phyloP scores from a whole-genome alignment of 2,113 vertebrate species.

The Furnarius figulus region DNA sequence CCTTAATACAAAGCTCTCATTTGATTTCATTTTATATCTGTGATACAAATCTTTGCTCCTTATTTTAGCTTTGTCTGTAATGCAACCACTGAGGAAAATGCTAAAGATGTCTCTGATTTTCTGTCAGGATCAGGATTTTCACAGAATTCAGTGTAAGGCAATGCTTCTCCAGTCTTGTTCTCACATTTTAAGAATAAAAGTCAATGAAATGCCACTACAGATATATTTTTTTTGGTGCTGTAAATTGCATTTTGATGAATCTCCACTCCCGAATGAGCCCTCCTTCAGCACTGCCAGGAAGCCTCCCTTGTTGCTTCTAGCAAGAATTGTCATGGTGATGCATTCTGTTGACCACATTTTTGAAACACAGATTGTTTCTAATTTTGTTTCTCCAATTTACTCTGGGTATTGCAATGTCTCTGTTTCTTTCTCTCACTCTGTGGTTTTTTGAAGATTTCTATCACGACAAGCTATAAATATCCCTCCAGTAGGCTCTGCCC shows the following conservation, averaged over 20 bases:
- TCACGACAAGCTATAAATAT: neutral
- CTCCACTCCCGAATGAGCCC: neutral
- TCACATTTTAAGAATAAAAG: slow-evolving; percentile 44
- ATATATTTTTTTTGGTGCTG: neutral
- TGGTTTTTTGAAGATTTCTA: neutral
- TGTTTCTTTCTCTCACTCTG: neutral
- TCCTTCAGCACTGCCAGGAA: slow-evolving; percentile 1
- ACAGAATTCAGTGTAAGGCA: neutral
- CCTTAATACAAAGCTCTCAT: neutral
- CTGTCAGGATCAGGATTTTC: neutral
- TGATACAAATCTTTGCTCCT: slow-evolving; percentile 18
- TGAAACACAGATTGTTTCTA: slow-evolving; percentile 56
- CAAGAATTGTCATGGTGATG: slow-evolving; percentile 60
- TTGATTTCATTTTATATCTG: slow-evolving; percentile 15
- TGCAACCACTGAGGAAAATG: neutral
- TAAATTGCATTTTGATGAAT: neutral
- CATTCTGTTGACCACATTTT: slow-evolving; percentile 53
- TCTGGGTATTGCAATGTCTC: neutral
- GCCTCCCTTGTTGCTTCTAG: slow-evolving; percentile 57
- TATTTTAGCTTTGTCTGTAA: slow-evolving; percentile 36
- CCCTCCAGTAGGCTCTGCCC: neutral
- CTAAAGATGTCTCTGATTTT: slow-evolving; percentile 7
- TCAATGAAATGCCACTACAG: slow-evolving; percentile 33
- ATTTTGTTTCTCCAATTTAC: slow-evolving; percentile 35
- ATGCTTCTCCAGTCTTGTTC: neutral